Base-by-base conservation (phyloP, 2,113 vertebrate genomes). In the Chauna torquata region DNA sequence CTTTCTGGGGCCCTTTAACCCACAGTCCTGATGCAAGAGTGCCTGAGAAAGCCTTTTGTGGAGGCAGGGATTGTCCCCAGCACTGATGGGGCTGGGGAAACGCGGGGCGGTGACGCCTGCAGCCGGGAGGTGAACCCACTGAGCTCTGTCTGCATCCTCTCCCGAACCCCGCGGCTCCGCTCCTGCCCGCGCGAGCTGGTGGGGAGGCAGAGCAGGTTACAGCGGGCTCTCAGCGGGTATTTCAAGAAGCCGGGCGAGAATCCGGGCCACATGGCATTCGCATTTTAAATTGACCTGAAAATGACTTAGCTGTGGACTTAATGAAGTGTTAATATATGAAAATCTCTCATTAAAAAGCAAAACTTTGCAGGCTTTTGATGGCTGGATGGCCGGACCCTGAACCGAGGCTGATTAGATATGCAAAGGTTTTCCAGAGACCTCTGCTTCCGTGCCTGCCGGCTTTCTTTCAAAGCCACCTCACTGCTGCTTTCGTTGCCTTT, bases 291-390 rank as follows among this genome's bases (percentile, higher is more conserved):
- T 16, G 20, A 61, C 58, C 75, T 45, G 45, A 47, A 75, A 85
- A 36, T 52, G 55, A 69, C 89, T 64, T 9, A 65, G 50, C 69
- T 83, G 13, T 44, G 44, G 83, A 36, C 34, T 75, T 93, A 95
- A 96, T 89, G 94, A 94, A 77, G 66, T 62, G 94, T 85, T 95
- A 93, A 91, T 75, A 49, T n/a, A 86, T 11, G 78, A 89, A 76
- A 91, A 87, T 34, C 58, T 49, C 91, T 94, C 94, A 90, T 96
- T 91, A 94, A 92, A 64, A 93, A 94, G 77, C 88, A 71, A 50
- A 70, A 70, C 57, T 14, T 54, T 6, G 1, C 72, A 44, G 57
- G 36, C 54, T 87, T 58, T 61, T 84, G 92, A 71, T 71, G 86
- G 65, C 78, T 38, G 90, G 47, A 40, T 28, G 82, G 44, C 54